These are phyloP conservation scores for Parambassis ranga DNA, from an alignment of 2,797 vertebrate species.

Conservation along the genomic window DNA sequence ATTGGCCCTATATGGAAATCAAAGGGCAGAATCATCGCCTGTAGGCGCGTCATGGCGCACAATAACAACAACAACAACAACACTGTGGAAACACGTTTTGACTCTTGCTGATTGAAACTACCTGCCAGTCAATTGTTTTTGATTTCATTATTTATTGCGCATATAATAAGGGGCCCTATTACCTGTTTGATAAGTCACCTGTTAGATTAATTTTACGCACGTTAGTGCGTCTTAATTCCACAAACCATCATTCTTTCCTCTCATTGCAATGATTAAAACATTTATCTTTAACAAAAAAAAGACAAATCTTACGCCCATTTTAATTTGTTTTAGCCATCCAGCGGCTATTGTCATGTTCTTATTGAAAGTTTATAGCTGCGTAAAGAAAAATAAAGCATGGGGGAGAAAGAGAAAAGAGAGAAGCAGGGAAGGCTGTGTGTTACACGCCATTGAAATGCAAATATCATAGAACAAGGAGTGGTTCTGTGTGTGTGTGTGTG, in stretches of 20 bases:
- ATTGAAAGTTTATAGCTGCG: conserved; percentile 72
- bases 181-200: conserved; percentile 32
- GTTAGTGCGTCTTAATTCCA: not conserved
- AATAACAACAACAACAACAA: not conserved
- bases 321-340: conserved; percentile 18
- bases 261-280: not conserved
- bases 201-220: not conserved
- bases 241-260: not conserved
- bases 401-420: conserved; percentile 54
- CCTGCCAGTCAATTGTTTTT: conserved; percentile 12
- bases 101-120: conserved; percentile 20
- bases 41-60: not conserved
- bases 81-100: not conserved
- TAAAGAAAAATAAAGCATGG: conserved; percentile 71
- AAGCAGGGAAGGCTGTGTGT: conserved; percentile 77
- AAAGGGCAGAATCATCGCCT: conserved; percentile 34
- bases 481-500: conserved; percentile 74
- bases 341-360: conserved; percentile 56
- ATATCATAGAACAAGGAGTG: conserved; percentile 87
- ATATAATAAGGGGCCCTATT: not conserved
- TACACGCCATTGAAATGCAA: conserved; percentile 88
- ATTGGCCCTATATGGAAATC: conserved; percentile 71
- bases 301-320: not conserved
- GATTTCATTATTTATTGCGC: not conserved
- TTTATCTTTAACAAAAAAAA: not conserved